phyloP scores from a whole-genome alignment of 2,113 vertebrate genomes.

The Peucedramus taeniatus region DNA sequence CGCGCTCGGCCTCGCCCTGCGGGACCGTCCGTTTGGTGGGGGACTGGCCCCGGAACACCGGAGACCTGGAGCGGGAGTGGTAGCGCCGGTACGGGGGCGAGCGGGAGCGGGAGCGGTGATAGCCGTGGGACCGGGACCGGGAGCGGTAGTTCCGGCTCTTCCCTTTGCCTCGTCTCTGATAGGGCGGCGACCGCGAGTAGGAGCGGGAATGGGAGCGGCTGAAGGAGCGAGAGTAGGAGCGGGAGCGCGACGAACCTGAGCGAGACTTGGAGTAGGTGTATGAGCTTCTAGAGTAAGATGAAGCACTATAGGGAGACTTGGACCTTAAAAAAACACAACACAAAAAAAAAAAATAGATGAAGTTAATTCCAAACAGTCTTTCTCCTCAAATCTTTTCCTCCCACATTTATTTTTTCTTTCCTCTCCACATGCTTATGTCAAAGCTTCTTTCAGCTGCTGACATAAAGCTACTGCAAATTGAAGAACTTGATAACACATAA shows the following conservation, averaged over 20 bases:
- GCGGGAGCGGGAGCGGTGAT: conserved; percentile 86
- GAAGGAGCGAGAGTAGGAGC: conserved; percentile 85
- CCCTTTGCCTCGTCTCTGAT: conserved; percentile 78
- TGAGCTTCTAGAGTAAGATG: conserved; percentile 83
- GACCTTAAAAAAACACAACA: conserved; percentile 80
- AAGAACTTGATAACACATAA: background rate
- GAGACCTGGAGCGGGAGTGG: conserved; percentile 85
- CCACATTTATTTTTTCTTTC: background rate
- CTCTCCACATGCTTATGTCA: conserved; percentile 57
- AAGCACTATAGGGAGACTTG: conserved; percentile 88
- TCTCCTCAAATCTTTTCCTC: background rate
- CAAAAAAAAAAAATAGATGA: background rate
- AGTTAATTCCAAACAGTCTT: conserved; percentile 42
- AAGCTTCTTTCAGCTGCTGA: conserved; percentile 58
- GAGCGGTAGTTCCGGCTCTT: conserved; percentile 83
- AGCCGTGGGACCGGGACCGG: conserved; percentile 82
- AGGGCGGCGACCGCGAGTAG: conserved; percentile 82
- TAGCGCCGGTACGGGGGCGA: conserved; percentile 84
- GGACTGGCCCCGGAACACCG: conserved; percentile 80
- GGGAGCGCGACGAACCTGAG: conserved; percentile 83
- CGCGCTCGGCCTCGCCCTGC: conserved; percentile 74
- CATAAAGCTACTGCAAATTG: conserved; percentile 40
- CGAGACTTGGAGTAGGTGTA: conserved; percentile 90
- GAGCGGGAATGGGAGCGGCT: conserved; percentile 90
- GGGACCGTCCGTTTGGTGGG: conserved; percentile 83